These are phyloP conservation scores for Hemistola chrysoprasaria DNA, from an alignment of 2,888 invertebrate genomes.

Conservation along the genomic window DNA sequence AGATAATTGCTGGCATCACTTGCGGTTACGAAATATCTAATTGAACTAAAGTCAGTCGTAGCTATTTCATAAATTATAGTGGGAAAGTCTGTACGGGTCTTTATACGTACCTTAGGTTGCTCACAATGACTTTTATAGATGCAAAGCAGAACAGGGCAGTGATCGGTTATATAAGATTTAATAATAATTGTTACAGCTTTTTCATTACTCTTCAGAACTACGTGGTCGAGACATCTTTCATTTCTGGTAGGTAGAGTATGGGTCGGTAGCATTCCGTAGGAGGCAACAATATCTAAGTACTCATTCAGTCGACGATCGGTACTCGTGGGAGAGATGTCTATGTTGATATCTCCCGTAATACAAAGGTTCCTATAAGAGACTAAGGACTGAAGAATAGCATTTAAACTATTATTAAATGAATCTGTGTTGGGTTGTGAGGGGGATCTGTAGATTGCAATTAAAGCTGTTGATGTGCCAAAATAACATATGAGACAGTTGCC, in stretches of 20 bases:
- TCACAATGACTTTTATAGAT: constrained; percentile 2
- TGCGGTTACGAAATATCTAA: too few species aligned
- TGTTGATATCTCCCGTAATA: constrained; percentile 23
- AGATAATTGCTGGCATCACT: neutral
- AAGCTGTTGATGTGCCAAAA: too few species aligned
- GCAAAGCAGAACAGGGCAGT: constrained; percentile 10
- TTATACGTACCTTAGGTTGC: too few species aligned
- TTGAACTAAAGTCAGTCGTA: too few species aligned
- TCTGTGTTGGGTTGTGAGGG: constrained; percentile 7
- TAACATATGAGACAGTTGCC: too few species aligned
- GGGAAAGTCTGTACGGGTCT: neutral
- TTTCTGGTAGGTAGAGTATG: constrained; percentile 20
- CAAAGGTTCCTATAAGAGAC: neutral
- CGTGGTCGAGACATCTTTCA: constrained; percentile 24
- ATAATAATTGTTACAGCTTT: constrained; percentile 7
- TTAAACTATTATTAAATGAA: constrained; percentile 2
- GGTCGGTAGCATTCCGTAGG: constrained; percentile 17
- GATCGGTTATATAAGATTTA: constrained; percentile 20
- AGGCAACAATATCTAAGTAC: constrained; percentile 20
- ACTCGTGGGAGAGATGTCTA: constrained; percentile 6
- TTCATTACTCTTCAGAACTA: constrained; percentile 9
- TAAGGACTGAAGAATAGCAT: neutral
- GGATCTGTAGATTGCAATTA: constrained; percentile 24
- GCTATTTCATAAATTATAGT: neutral
- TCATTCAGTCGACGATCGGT: constrained; percentile 8